These are phyloP conservation scores for Sebastes ruberrimus DNA, from an alignment of 2,797 vertebrate species.

Conservation along the genomic window DNA sequence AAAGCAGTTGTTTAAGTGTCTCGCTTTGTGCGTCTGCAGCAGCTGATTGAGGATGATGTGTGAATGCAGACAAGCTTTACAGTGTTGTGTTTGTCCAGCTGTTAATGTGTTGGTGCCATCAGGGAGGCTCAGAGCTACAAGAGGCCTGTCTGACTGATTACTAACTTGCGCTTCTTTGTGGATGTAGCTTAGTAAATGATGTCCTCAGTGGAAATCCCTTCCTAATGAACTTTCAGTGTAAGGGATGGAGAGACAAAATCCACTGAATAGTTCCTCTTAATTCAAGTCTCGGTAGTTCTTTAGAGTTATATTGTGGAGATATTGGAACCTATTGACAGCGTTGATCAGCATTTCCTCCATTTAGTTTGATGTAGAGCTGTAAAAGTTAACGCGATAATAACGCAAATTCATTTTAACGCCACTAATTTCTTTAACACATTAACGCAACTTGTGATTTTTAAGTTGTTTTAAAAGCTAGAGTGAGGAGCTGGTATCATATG, in stretches of 20 bases:
- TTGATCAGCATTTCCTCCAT: rapidly evolving
- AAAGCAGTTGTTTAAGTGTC: neutral
- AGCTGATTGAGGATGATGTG: slow-evolving; percentile 7
- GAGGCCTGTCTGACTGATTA: slow-evolving; percentile 34
- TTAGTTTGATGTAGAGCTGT: no score
- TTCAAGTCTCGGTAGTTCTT: neutral
- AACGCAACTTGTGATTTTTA: no score
- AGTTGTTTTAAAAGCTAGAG: no score
- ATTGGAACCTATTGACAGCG: no score
- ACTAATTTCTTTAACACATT: no score
- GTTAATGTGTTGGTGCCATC: slow-evolving; percentile 37
- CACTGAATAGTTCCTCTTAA: neutral
- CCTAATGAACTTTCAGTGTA: neutral
- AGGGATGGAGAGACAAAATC: neutral
- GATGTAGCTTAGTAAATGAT: neutral
- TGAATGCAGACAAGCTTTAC: neutral
- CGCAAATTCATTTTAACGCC: no score
- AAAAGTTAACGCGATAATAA: no score
- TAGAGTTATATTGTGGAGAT: neutral
- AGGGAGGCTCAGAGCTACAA: slow-evolving; percentile 20
- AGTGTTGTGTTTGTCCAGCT: slow-evolving; percentile 58
- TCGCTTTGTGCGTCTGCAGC: neutral
- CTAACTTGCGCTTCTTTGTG: neutral
- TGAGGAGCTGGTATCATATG: no score
- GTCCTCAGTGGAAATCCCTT: neutral